Evolutionary conservation across 92 coral and sea anemone genomes (phyloP).

Genomic region (Muricea muricata): DNA sequence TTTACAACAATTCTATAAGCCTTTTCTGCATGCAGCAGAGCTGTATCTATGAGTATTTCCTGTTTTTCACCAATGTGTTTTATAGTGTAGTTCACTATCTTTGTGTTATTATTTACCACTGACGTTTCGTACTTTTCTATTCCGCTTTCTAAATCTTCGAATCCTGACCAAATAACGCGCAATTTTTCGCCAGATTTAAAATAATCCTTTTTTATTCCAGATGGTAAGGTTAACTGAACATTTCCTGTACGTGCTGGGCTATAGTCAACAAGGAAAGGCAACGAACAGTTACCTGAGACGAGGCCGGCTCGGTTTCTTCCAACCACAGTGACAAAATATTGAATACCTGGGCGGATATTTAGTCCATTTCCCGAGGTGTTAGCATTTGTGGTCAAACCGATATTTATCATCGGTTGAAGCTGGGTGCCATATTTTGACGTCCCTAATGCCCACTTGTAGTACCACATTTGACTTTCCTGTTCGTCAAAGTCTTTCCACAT

Average conservation of each 20-base stretch:
- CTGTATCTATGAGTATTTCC: slow-evolving; percentile 16
- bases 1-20: slow-evolving; percentile 61
- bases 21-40: slow-evolving; percentile 50
- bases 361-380: slow-evolving; percentile 77
- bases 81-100: slow-evolving; percentile 19
- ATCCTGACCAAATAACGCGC: slow-evolving; percentile 67
- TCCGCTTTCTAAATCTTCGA: slow-evolving; percentile 79
- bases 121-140: slow-evolving; percentile 70
- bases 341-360: slow-evolving; percentile 66
- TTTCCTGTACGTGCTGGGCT: slow-evolving; percentile 77
- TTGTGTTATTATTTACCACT: slow-evolving; percentile 14
- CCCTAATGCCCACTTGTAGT: slow-evolving; percentile 95
- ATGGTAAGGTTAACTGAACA: slow-evolving; percentile 47
- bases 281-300: slow-evolving; percentile 82
- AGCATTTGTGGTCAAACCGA: slow-evolving; percentile 72
- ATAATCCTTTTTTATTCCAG: slow-evolving; percentile 32
- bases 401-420: slow-evolving; percentile 86
- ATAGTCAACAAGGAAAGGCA: slow-evolving; percentile 76
- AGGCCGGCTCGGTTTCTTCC: slow-evolving; percentile 85
- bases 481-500: slow-evolving; percentile 80
- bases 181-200: slow-evolving; percentile 26
- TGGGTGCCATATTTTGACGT: slow-evolving; percentile 88
- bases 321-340: slow-evolving; percentile 80
- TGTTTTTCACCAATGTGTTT: slow-evolving; percentile 6
- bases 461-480: slow-evolving; percentile 90